Evolutionary conservation across 1,140 invertebrate genomes (phyloP).

Genomic region (Mercenaria mercenaria): DNA sequence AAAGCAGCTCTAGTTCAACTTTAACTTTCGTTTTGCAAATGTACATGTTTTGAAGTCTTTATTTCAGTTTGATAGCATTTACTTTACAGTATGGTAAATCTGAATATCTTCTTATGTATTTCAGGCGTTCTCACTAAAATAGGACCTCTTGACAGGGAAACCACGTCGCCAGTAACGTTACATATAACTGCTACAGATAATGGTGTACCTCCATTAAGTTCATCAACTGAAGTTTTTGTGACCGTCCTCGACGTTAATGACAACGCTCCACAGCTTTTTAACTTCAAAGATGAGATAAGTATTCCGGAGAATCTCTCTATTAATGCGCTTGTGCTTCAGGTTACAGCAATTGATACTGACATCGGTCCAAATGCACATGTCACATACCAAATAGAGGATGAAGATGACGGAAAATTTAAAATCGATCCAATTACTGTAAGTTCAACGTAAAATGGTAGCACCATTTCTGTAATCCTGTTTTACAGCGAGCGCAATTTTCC

Average conservation of each 20-base stretch:
- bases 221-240: slow-evolving; percentile 9
- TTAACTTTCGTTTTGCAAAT: too few species aligned
- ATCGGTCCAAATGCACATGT: slow-evolving; percentile 31
- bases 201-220: slow-evolving; percentile 4
- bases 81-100: too few species aligned
- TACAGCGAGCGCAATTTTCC: too few species aligned
- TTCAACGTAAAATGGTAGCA: too few species aligned
- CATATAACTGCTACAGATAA: slow-evolving; percentile 19
- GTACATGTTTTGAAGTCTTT: too few species aligned
- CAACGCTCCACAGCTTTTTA: neutral
- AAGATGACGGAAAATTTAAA: neutral
- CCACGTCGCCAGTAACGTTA: neutral
- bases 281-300: neutral
- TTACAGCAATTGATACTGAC: slow-evolving; percentile 33
- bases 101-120: too few species aligned
- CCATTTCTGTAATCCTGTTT: too few species aligned
- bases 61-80: too few species aligned
- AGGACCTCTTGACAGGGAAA: slow-evolving; percentile 32
- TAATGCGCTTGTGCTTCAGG: neutral
- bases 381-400: slow-evolving; percentile 21
- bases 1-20: too few species aligned
- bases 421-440: slow-evolving; percentile 18
- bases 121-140: slow-evolving; percentile 31
- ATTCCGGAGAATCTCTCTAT: slow-evolving; percentile 17
- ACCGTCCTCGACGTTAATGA: slow-evolving; percentile 35